Conservation (phyloP, 2,113 vertebrate genomes). For the Macroglossus sobrinus region DNA sequence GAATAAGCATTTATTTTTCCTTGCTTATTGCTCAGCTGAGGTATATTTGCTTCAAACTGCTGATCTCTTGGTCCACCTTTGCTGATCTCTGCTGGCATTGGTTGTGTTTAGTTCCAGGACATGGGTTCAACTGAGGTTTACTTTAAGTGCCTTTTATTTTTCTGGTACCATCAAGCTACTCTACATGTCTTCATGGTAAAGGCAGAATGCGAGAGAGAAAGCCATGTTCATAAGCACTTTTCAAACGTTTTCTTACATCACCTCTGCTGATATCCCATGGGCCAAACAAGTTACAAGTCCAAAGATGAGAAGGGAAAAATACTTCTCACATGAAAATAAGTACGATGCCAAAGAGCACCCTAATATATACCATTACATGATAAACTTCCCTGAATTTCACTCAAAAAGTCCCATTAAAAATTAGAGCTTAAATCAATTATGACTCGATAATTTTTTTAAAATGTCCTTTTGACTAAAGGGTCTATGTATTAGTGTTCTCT, state of each 20-base stretch:
- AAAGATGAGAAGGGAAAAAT: neutral
- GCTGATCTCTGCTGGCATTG: neutral
- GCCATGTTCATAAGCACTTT: neutral
- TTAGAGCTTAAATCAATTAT: neutral
- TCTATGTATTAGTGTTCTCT: neutral
- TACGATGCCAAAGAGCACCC: neutral
- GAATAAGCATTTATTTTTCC: neutral
- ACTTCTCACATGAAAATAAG: neutral
- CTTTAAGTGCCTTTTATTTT: neutral
- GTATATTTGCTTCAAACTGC: neutral
- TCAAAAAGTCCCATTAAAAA: neutral
- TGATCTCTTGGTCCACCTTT: neutral
- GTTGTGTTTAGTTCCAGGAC: neutral
- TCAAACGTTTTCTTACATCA: neutral
- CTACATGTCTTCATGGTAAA: neutral
- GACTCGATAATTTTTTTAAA: neutral
- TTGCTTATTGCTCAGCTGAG: neutral
- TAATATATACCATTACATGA: neutral
- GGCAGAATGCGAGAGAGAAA: neutral
- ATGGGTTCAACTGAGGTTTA: neutral
- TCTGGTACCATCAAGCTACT: neutral
- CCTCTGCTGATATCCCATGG: neutral
- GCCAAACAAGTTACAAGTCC: neutral
- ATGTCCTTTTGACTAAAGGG: neutral
- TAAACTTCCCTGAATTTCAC: neutral